phyloP scores from a whole-genome alignment of 2,113 vertebrate species.

The Gadus chalcogrammus region DNA sequence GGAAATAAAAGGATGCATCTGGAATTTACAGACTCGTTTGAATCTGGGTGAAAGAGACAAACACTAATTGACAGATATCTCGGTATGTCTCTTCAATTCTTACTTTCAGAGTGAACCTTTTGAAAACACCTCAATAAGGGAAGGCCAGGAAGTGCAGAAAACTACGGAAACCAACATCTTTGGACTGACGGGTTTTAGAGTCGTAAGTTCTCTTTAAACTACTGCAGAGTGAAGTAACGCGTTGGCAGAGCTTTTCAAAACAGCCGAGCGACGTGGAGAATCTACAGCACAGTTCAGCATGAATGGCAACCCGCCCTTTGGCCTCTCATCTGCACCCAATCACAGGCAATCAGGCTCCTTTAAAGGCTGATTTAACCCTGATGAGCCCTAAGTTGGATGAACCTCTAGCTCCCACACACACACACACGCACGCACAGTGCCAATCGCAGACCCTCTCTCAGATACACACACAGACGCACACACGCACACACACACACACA shows the following conservation, averaged over 20 bases:
- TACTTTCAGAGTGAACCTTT: too few species aligned
- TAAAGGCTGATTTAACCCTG: constrained; percentile 71
- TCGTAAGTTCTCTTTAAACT: constrained; percentile 44
- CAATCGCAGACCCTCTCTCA: constrained; percentile 24
- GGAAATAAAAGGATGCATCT: too few species aligned
- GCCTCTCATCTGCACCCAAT: constrained; percentile 71
- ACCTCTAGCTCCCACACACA: constrained; percentile 40
- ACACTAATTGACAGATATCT: constrained; percentile 28
- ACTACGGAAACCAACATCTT: too few species aligned
- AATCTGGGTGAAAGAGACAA: not conserved
- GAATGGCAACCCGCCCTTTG: constrained; percentile 69
- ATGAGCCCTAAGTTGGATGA: constrained; percentile 62
- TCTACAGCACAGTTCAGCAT: constrained; percentile 66
- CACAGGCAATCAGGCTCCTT: constrained; percentile 69
- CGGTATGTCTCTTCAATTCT: constrained; percentile 14
- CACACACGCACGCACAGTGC: constrained; percentile 1
- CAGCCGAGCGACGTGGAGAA: constrained; percentile 66
- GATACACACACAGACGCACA: not conserved
- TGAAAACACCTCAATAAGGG: too few species aligned
- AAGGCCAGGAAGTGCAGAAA: too few species aligned
- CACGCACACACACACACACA: constrained; percentile 7
- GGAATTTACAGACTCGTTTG: too few species aligned
- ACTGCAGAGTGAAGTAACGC: constrained; percentile 49
- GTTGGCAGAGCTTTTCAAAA: constrained; percentile 62
- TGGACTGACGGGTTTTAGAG: constrained; percentile 17